Conservation (phyloP, 2,888 invertebrate species). For the Abrostola tripartita region DNA sequence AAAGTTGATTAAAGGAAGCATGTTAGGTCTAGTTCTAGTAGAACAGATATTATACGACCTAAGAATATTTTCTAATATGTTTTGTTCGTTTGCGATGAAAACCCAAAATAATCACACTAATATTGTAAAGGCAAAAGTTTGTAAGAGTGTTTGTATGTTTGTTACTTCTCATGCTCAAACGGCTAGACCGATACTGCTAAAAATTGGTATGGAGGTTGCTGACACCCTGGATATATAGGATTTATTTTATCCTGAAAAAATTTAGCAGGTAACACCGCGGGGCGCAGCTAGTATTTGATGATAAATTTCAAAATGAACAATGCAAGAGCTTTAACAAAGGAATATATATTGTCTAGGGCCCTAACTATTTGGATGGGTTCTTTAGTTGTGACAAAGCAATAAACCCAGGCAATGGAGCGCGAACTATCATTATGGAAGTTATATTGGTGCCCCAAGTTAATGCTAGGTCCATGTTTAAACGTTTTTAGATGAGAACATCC, state of each 20-base stretch:
- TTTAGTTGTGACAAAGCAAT: conserved; percentile 44
- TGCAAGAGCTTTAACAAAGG: conserved; percentile 22
- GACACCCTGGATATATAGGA: too few relatives aligned
- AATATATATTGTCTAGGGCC: conserved; percentile 25
- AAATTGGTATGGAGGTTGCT: too few relatives aligned
- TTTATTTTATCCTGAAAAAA: too few relatives aligned
- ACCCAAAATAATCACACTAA: not conserved
- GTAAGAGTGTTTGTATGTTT: too few relatives aligned
- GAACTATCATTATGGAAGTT: conserved; percentile 34
- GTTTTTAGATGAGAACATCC: conserved; percentile 14
- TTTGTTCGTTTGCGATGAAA: too few relatives aligned
- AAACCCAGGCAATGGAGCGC: conserved; percentile 35
- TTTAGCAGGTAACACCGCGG: too few relatives aligned
- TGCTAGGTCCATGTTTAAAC: not conserved
- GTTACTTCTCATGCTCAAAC: too few relatives aligned
- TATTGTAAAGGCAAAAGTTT: too few relatives aligned
- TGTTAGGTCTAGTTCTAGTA: not conserved
- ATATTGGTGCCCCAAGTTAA: conserved; percentile 20
- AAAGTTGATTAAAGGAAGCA: conserved; percentile 16
- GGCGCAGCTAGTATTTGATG: too few relatives aligned
- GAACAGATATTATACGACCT: too few relatives aligned
- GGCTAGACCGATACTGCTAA: too few relatives aligned
- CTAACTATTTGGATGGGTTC: conserved; percentile 16
- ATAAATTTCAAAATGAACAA: conserved; percentile 15
- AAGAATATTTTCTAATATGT: too few relatives aligned